Conservation (phyloP, 2,888 invertebrate species). For the Bombylius major region DNA sequence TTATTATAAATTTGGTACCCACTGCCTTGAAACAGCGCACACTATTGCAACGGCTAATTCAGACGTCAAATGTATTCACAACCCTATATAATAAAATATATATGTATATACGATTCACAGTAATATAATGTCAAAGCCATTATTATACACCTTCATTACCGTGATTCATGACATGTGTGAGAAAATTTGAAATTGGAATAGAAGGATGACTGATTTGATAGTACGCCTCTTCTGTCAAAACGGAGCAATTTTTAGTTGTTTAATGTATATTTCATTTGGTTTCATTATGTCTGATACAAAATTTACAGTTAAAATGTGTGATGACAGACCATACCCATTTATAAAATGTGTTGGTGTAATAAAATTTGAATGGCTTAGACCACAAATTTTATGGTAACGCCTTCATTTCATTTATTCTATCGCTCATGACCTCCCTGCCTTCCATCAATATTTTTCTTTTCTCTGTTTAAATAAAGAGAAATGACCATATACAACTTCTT, state of each 20-base stretch:
- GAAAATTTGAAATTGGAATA: constrained; percentile 5
- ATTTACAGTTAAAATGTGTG: too few relatives aligned
- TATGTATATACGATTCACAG: too few relatives aligned
- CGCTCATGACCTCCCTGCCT: not conserved
- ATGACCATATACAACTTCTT: not conserved
- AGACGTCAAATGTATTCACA: too few relatives aligned
- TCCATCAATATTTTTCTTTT: not conserved
- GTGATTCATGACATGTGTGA: not conserved
- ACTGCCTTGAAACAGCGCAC: too few relatives aligned
- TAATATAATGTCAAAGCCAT: too few relatives aligned
- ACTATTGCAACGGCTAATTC: too few relatives aligned
- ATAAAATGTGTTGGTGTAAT: constrained; percentile 21
- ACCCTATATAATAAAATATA: too few relatives aligned
- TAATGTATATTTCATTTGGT: too few relatives aligned
- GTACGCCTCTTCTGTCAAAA: constrained; percentile 33
- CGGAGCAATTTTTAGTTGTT: not conserved
- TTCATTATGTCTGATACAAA: too few relatives aligned
- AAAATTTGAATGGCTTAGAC: constrained; percentile 3
- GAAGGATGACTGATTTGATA: constrained; percentile 36
- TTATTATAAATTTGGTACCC: too few relatives aligned
- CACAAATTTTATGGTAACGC: constrained; percentile 19
- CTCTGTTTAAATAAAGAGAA: too few relatives aligned
- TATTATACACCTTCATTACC: too few relatives aligned
- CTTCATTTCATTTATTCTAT: constrained; percentile 5
- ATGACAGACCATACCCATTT: constrained; percentile 36